Evolutionary conservation across 2,888 invertebrate species (phyloP).

Genomic region (Aphrophora alni): DNA sequence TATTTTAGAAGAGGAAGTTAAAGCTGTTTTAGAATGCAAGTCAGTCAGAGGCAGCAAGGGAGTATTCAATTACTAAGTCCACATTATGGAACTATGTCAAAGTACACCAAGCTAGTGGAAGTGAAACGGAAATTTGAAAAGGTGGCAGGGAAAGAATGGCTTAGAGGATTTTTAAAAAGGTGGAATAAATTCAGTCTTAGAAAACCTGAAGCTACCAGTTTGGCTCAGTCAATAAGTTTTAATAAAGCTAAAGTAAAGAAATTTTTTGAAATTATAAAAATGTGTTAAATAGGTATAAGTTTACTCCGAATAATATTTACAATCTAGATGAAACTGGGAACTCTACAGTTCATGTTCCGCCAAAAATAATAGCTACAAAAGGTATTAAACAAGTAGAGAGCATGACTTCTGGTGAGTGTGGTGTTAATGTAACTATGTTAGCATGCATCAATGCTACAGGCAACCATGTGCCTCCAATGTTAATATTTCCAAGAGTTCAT

Average conservation of each 20-base stretch:
- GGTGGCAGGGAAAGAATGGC: no score
- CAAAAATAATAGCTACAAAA: slow-evolving; percentile 42
- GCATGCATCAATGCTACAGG: slow-evolving; percentile 45
- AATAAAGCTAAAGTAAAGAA: slow-evolving; percentile 47
- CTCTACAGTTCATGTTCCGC: slow-evolving; percentile 37
- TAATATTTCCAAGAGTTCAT: slow-evolving; percentile 48
- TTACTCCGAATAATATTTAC: slow-evolving; percentile 31
- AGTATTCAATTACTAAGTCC: no score
- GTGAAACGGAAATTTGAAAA: no score
- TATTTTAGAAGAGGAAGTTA: no score
- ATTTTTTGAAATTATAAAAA: slow-evolving; percentile 49
- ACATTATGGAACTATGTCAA: no score
- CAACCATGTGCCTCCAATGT: slow-evolving; percentile 46
- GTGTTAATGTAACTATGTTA: slow-evolving; percentile 44
- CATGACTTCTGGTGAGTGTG: slow-evolving; percentile 49
- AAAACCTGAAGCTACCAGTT: slow-evolving; percentile 33
- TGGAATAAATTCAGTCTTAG: no score
- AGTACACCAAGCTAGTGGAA: no score
- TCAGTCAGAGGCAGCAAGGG: no score
- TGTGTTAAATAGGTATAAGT: slow-evolving; percentile 18
- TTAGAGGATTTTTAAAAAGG: no score
- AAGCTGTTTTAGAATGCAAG: no score
- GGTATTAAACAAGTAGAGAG: slow-evolving; percentile 46
- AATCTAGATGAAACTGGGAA: slow-evolving; percentile 41
- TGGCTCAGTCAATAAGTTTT: slow-evolving; percentile 46